phyloP scores from a whole-genome alignment of 2,797 vertebrate species.

The Ispidina picta region DNA sequence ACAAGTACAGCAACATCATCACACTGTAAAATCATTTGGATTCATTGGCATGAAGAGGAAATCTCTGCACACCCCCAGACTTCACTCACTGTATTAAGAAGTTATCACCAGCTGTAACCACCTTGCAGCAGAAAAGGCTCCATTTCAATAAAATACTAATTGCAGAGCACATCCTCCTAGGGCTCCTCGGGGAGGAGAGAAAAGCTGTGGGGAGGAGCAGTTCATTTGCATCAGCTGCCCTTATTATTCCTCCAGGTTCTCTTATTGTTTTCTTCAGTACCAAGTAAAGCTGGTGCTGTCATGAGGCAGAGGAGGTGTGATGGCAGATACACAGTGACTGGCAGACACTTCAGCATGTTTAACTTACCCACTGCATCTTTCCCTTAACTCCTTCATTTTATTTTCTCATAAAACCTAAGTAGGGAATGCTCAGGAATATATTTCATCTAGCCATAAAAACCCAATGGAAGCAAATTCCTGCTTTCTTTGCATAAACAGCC shows the following conservation, averaged over 20 bases:
- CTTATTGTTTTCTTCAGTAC: background rate
- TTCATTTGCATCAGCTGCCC: slow-evolving; percentile 27
- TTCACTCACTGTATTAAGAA: background rate
- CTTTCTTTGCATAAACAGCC: background rate
- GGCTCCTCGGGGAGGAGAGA: background rate
- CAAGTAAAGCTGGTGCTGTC: slow-evolving; percentile 12
- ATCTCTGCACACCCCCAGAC: background rate
- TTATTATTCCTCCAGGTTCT: slow-evolving; percentile 2
- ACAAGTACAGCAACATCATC: background rate
- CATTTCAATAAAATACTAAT: slow-evolving; percentile 5
- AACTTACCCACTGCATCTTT: background rate
- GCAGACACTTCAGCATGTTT: background rate
- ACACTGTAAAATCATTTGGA: slow-evolving; percentile 14
- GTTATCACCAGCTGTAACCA: background rate
- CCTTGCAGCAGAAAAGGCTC: background rate
- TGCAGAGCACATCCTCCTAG: background rate
- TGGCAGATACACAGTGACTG: background rate
- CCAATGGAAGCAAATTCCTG: background rate
- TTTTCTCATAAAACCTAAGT: background rate
- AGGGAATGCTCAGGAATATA: background rate
- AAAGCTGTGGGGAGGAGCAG: background rate
- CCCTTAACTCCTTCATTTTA: background rate
- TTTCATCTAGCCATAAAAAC: background rate
- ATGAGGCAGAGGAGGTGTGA: background rate
- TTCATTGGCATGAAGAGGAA: slow-evolving; percentile 2